A percentile compares a stretch with the other conserved stretches of the same genome.
Conservation (phyloP, 2,888 invertebrate genomes). For the Agapostemon virescens region DNA sequence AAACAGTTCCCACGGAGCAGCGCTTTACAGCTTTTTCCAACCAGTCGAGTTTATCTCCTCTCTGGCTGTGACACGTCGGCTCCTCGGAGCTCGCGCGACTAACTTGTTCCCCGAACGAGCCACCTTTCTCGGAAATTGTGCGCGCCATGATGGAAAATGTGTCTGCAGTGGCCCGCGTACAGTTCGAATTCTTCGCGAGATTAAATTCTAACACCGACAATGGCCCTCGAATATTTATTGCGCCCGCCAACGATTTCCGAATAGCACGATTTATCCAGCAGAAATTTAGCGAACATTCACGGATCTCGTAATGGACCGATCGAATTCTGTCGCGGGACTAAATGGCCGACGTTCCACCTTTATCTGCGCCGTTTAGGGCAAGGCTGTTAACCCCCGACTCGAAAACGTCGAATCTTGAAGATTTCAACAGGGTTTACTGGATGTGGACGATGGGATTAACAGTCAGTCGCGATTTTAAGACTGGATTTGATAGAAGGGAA, state of each 20-base stretch:
- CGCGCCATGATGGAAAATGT: constrained; percentile 13
- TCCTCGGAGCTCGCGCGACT: constrained; percentile 20
- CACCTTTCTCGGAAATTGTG: constrained; percentile 30
- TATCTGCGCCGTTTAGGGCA: too few species aligned
- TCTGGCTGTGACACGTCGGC: constrained; percentile 48
- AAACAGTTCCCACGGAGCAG: constrained; percentile 36
- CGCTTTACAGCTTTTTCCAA: constrained; percentile 53
- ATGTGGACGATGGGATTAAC: too few species aligned
- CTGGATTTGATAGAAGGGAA: too few species aligned
- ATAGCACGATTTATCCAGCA: neutral
- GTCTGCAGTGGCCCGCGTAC: constrained; percentile 2
- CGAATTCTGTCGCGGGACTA: neutral
- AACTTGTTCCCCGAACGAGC: constrained; percentile 43
- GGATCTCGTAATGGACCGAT: neutral
- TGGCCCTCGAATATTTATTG: constrained; percentile 8
- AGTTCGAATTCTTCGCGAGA: constrained; percentile 26
- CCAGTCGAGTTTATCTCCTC: constrained; percentile 52
- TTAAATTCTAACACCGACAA: neutral
- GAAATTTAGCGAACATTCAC: neutral
- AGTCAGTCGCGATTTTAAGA: too few species aligned
- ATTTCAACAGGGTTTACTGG: neutral
- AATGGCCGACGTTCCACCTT: neutral
- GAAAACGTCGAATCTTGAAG: too few species aligned
- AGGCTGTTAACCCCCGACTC: too few species aligned
- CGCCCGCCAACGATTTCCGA: neutral